Evolutionary conservation across 2,113 vertebrate species (phyloP).

Genomic region (Otis tarda): DNA sequence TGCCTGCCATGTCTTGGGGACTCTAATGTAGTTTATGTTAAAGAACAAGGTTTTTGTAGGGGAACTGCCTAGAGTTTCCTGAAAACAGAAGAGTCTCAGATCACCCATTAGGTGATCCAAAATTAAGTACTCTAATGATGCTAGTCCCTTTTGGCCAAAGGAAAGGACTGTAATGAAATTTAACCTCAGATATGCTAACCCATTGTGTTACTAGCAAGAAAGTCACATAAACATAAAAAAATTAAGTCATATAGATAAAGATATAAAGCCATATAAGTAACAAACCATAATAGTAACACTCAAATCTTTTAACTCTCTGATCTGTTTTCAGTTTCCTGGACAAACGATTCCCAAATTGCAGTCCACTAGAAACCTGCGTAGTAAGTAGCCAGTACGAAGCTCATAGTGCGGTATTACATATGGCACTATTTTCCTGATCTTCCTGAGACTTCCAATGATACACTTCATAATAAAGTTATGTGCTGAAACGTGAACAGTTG

Average conservation of each 20-base stretch:
- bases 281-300: not conserved
- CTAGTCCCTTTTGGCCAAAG: not conserved
- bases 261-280: not conserved
- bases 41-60: not conserved
- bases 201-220: not conserved
- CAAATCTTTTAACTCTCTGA: not conserved
- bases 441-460: not conserved
- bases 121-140: not conserved
- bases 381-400: not conserved
- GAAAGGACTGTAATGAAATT: not conserved
- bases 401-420: not conserved
- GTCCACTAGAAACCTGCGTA: not conserved
- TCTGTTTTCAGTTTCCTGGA: not conserved
- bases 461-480: fast-evolving
- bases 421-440: not conserved
- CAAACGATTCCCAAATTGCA: not conserved
- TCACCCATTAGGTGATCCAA: not conserved
- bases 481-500: not conserved
- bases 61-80: not conserved
- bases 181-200: not conserved
- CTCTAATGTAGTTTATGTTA: not conserved
- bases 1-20: not conserved
- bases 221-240: not conserved
- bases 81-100: not conserved
- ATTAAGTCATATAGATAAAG: no score